Conservation (phyloP, 2,113 vertebrate genomes). For the Aphelocoma coerulescens region DNA sequence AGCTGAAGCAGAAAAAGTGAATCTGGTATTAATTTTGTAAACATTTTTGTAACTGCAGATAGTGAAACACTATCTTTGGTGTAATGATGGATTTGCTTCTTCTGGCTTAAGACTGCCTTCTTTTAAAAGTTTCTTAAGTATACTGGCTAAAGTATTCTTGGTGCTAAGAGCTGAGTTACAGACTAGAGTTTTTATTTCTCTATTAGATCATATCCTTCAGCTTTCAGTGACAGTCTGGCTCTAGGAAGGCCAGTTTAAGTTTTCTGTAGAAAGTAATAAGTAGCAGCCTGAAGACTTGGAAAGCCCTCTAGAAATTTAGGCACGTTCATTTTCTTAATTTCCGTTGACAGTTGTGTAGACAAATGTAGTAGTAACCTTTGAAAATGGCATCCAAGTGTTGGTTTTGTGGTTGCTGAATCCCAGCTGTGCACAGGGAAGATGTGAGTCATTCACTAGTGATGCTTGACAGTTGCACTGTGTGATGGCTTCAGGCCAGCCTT, state of each 20-base stretch:
- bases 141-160: background rate
- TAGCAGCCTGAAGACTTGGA: background rate
- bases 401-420: background rate
- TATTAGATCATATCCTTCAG: background rate
- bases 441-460: background rate
- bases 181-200: background rate
- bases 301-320: background rate
- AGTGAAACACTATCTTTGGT: background rate
- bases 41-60: background rate
- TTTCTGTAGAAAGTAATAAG: background rate
- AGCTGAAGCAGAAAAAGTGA: background rate
- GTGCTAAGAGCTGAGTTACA: background rate
- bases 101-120: background rate
- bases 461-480: background rate
- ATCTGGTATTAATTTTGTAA: background rate
- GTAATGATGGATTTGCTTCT: background rate
- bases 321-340: background rate
- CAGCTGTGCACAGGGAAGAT: background rate
- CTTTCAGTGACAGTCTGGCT: background rate
- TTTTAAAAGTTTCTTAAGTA: background rate
- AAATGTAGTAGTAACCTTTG: background rate
- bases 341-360: background rate
- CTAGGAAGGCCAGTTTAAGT: background rate
- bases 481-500: background rate
- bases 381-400: background rate